These are phyloP conservation scores for Heliconius aoede DNA, from an alignment of 2,888 invertebrate genomes.

Conservation along the genomic window DNA sequence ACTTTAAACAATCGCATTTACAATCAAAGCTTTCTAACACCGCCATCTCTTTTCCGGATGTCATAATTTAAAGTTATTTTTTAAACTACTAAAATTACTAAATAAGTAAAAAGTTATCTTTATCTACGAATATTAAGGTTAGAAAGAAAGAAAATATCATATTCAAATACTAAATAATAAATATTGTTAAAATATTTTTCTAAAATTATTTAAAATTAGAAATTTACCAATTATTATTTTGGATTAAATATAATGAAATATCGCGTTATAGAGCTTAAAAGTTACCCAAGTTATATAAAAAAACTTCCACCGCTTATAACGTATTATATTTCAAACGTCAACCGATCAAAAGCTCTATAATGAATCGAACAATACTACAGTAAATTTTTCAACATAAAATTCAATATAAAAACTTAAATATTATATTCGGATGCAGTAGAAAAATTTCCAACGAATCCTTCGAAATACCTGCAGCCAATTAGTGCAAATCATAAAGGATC, in stretches of 20 bases:
- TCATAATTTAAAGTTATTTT: neutral
- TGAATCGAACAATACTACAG: constrained; percentile 3
- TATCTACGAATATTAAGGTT: too few relatives aligned
- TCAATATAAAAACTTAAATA: constrained; percentile 19
- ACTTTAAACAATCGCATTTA: neutral
- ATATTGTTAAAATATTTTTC: neutral
- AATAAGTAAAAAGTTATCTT: too few relatives aligned
- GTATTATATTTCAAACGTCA: constrained; percentile 6
- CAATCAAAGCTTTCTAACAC: neutral
- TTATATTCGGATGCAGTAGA: constrained; percentile 21
- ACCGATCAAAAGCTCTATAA: neutral
- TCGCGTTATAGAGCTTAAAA: neutral
- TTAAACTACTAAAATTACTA: neutral
- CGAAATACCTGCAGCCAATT: constrained; percentile 41
- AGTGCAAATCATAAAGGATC: constrained; percentile 43
- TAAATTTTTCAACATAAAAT: neutral
- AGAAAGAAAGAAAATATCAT: too few relatives aligned
- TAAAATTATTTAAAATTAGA: neutral
- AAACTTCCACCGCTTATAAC: neutral
- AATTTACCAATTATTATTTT: neutral
- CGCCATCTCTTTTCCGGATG: neutral
- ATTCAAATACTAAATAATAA: too few relatives aligned
- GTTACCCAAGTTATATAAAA: neutral
- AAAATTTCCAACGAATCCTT: constrained; percentile 36
- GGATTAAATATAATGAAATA: neutral